These are phyloP conservation scores for Labia minor DNA, from an alignment of 2,888 invertebrate genomes.

Conservation along the genomic window DNA sequence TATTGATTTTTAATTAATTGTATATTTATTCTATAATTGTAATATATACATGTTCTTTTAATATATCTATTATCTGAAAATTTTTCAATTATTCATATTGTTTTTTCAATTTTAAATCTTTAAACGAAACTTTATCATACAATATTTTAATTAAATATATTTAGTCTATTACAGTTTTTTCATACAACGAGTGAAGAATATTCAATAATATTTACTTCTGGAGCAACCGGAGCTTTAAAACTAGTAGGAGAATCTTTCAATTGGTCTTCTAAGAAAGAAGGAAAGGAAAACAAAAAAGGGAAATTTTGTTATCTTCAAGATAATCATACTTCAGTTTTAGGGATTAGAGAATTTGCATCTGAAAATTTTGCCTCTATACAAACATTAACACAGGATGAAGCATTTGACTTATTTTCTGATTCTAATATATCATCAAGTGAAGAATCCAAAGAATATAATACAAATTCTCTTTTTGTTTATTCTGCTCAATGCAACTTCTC, in stretches of 20 bases:
- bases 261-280: conserved; percentile 31
- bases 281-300: conserved; percentile 36
- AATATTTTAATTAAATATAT: conserved; percentile 30
- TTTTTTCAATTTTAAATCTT: too few species aligned
- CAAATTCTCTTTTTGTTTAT: conserved; percentile 62
- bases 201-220: conserved; percentile 83
- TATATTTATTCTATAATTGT: conserved; percentile 20
- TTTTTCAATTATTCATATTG: too few species aligned
- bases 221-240: conserved; percentile 81
- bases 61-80: too few species aligned
- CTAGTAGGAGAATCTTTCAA: conserved; percentile 70
- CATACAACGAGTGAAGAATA: conserved; percentile 70
- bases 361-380: conserved; percentile 44
- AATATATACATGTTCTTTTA: too few species aligned
- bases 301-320: conserved; percentile 72
- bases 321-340: conserved; percentile 91
- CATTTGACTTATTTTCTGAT: conserved; percentile 37
- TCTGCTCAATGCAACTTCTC: conserved; percentile 94
- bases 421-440: conserved; percentile 8
- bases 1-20: conserved; percentile 17
- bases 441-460: conserved; percentile 18
- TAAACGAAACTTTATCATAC: too few species aligned
- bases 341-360: conserved; percentile 68
- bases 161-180: conserved; percentile 72
- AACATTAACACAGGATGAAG: conserved; percentile 48